phyloP scores from a whole-genome alignment of 2,888 invertebrate species.

The Tupiocoris notatus region DNA sequence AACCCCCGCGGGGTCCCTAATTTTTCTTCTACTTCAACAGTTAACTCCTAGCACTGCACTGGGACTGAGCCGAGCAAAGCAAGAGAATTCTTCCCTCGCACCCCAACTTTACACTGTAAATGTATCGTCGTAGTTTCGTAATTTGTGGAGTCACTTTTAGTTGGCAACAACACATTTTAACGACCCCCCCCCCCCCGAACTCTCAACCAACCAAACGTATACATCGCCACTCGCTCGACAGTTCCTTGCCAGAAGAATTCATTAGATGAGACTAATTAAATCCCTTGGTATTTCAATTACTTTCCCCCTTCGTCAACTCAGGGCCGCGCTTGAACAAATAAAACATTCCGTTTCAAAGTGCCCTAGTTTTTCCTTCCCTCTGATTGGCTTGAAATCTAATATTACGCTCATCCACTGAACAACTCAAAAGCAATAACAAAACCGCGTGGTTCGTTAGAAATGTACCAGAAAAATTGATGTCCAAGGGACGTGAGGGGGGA shows the following conservation, averaged over 20 bases:
- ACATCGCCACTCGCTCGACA: too few relatives aligned
- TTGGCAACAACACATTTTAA: constrained; percentile 39
- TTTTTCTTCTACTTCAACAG: background rate
- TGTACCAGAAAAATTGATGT: too few relatives aligned
- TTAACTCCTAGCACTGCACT: background rate
- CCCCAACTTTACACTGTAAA: background rate
- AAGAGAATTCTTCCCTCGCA: background rate
- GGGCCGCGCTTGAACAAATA: constrained; percentile 7
- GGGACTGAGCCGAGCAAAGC: too few relatives aligned
- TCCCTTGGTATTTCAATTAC: constrained; percentile 35
- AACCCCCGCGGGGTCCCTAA: background rate
- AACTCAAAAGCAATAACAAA: background rate
- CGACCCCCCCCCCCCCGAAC: background rate
- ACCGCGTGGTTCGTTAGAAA: too few relatives aligned
- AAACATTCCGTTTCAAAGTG: constrained; percentile 7
- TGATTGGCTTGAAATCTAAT: background rate
- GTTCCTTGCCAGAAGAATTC: constrained; percentile 10
- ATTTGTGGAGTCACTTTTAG: constrained; percentile 27
- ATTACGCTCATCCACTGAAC: background rate
- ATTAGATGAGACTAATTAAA: constrained; percentile 37
- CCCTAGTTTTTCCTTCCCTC: background rate
- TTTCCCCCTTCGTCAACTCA: constrained; percentile 11
- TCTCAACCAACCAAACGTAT: background rate
- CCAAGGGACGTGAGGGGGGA: too few relatives aligned
- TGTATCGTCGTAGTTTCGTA: constrained; percentile 28